Base-by-base conservation (phyloP, 2,797 vertebrate species). In the Siniperca scherzeri region DNA sequence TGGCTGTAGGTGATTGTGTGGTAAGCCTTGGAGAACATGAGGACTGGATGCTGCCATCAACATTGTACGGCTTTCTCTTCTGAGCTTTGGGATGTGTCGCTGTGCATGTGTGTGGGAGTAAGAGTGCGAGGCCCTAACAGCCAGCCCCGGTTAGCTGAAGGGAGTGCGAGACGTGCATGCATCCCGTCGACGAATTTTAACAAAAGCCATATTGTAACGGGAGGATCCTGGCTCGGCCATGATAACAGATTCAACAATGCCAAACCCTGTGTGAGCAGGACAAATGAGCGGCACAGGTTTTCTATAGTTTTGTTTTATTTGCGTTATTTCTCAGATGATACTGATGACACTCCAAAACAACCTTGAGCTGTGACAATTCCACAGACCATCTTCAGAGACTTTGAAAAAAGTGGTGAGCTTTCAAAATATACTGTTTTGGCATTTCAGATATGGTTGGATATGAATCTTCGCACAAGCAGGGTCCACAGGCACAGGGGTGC, bases 241-340 rank as follows among this genome's bases (percentile, higher is more conserved):
- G 90, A 93, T 92, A 92, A 93, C 70, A 30, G 76, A 73, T 68
- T 57, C 55, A 71, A 89, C 84, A 91, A 89, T 90, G 46, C 66
- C 60, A 55, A 74, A 80, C 52, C 38, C 73, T 17, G 46, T 7
- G 42, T 71, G 74, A 87, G 87, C 73, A 61, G 70, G 65, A 84
- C 70, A 86, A 92, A 88, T 66, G 70, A 86, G 72, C 11, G 3
- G 7, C 73, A 74, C 69, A 53, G 77, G 64, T 83, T 85, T 84
- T 84, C 61, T 72, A 70, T 80, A 66, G 70, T 88, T 87, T 82
- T 40, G 36, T 75, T 88, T 79, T 36, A 78, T 84, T 88, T 73
- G 70, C 72, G 67, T 74, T 2, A 52, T 91, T 90, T 83, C 46
- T 87, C 78, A 73, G 81, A 82, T 88, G 74, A 88, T 68, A 82